phyloP scores from a whole-genome alignment of 30 jellyfish, hydroid and myxozoan genomes.

The Aurelia sp. region DNA sequence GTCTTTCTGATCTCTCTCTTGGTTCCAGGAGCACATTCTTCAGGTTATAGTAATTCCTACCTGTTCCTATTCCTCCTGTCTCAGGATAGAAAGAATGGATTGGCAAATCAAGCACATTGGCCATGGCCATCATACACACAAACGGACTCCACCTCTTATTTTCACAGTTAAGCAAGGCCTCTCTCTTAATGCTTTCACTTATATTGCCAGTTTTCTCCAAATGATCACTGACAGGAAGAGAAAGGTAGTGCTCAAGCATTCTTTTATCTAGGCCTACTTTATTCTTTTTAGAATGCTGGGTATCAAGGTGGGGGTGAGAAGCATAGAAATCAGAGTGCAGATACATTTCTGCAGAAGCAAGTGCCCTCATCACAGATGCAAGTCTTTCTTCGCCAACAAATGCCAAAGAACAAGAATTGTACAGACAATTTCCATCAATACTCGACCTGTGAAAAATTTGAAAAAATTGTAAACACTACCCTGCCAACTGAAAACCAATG shows the following conservation, averaged over 20 bases:
- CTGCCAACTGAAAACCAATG: neutral
- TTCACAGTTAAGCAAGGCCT: neutral
- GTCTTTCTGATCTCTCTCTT: neutral
- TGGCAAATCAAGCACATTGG: neutral
- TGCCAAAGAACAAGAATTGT: constrained; percentile 39
- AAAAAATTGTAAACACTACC: neutral
- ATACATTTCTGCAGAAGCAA: constrained; percentile 29
- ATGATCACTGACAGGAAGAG: neutral
- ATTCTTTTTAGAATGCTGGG: neutral
- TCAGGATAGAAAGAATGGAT: neutral
- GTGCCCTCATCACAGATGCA: constrained; percentile 4
- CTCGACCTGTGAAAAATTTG: neutral
- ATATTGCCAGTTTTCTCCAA: neutral
- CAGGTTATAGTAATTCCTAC: neutral
- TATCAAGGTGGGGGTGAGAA: neutral
- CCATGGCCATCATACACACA: neutral
- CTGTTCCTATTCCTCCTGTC: neutral
- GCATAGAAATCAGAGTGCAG: constrained; percentile 29
- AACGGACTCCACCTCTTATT: neutral
- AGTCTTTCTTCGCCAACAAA: constrained; percentile 12
- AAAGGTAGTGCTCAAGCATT: neutral
- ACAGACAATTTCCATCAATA: constrained; percentile 58
- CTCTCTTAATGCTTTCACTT: neutral
- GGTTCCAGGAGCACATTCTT: neutral
- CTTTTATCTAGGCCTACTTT: neutral